Conservation (phyloP, 2,797 vertebrate species). For the Epinephelus awoara region DNA sequence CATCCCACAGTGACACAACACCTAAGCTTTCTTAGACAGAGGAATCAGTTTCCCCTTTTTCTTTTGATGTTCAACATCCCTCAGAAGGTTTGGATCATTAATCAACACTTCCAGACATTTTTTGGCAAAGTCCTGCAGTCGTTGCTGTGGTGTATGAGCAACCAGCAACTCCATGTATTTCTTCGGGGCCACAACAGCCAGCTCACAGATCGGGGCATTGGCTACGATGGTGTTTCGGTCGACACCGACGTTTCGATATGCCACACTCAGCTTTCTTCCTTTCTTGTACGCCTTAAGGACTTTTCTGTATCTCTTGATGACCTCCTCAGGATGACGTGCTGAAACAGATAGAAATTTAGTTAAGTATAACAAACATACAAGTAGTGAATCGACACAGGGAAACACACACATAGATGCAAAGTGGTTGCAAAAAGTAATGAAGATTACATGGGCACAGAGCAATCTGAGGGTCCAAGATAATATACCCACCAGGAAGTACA, state of each 20-base stretch:
- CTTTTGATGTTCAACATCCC: constrained; percentile 25
- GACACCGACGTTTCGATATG: constrained; percentile 19
- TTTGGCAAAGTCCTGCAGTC: constrained; percentile 32
- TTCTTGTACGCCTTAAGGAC: constrained; percentile 27
- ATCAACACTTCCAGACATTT: constrained; percentile 24
- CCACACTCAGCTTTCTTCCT: constrained; percentile 23
- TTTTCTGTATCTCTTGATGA: constrained; percentile 30
- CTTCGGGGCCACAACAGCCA: constrained; percentile 31
- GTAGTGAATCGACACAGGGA: constrained; percentile 3
- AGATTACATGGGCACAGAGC: constrained; percentile 4
- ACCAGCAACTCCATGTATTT: constrained; percentile 32
- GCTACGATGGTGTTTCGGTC: constrained; percentile 24
- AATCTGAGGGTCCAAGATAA: background rate
- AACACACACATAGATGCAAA: constrained; percentile 6
- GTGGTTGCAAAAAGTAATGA: background rate
- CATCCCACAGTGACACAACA: constrained; percentile 11
- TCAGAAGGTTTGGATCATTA: constrained; percentile 20
- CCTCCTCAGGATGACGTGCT: constrained; percentile 24
- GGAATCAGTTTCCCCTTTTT: constrained; percentile 14
- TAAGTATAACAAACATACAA: constrained; percentile 14
- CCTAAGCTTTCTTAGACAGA: constrained; percentile 14
- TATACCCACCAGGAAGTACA: background rate
- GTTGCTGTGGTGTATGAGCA: constrained; percentile 31
- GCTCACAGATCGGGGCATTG: constrained; percentile 29
- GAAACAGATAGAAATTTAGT: constrained; percentile 19